Base-by-base conservation (phyloP, 2,888 invertebrate genomes). In the Drosophila pullipes region DNA sequence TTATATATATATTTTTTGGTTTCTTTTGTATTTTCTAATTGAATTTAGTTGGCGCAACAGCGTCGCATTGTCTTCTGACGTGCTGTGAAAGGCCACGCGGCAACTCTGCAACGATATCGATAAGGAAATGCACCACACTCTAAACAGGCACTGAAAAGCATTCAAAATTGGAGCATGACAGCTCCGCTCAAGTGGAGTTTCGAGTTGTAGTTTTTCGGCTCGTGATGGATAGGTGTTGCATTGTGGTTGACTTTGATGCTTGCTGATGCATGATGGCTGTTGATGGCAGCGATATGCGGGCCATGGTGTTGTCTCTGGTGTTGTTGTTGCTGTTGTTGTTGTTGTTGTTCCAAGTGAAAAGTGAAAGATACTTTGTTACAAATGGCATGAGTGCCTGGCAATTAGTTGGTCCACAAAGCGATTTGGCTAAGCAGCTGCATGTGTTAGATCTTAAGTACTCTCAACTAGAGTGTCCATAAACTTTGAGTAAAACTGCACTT, bases 101-200 rank as follows among this genome's bases (percentile, higher is more conserved):
- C 58, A 50, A 64, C 44, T 22, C 31, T 11, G 62, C 25, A 64
- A 30, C 52, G 31, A 58, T 53, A 70, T 33, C 72, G 60, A 72
- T 58, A 64, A 58, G 76, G 61, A 72, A 70, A 58, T 66, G 68
- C 57, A 30, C 5, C 53, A 18, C n/a, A 44, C 22, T 59, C 74
- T 81, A 79, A 79, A 72, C 75, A 85, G 85, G 65, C 83, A 77
- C 70, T 87, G 85, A 87, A 87, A 87, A 83, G 83, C 85, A 85
- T 87, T 76, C 70, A 69, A 85, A 87, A 85, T 87, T 85, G 76
- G 84, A 84, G 78, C 87, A 85, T 75, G 81, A 84, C 82, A 82
- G 71, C 69, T 22, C 16, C 52, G 52, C 54, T 57, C 64, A 30
- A 75, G 70, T 41, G 22, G 16, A 50, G 30, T 49, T 62, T 35